These are phyloP conservation scores for Amphiprion percula DNA, from an alignment of 2,113 vertebrate species.

Conservation along the genomic window DNA sequence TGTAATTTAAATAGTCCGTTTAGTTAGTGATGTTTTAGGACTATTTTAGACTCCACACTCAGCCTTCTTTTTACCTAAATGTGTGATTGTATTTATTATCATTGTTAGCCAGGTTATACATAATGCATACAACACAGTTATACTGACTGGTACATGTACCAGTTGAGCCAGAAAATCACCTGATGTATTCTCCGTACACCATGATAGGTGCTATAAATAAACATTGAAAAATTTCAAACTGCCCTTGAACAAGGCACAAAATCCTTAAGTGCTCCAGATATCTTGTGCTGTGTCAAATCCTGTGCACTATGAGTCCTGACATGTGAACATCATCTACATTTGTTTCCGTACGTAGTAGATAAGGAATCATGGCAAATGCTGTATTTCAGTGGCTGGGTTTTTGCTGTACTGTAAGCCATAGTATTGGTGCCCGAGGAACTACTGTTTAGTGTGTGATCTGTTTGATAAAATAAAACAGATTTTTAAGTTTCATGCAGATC, in stretches of 20 bases:
- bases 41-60: not conserved
- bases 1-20: not conserved
- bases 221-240: slow-evolving; percentile 27
- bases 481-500: slow-evolving; percentile 23
- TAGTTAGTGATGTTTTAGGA: not conserved
- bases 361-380: slow-evolving; percentile 1
- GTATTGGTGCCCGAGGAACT: not conserved
- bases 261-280: slow-evolving; percentile 48
- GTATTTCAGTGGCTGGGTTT: slow-evolving; percentile 27
- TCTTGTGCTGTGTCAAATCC: slow-evolving; percentile 30
- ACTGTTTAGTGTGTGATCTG: not conserved
- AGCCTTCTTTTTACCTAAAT: not conserved
- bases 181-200: slow-evolving; percentile 27
- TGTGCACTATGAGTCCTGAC: slow-evolving; percentile 16
- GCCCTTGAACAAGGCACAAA: slow-evolving; percentile 33
- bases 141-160: slow-evolving; percentile 20
- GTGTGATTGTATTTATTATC: not conserved
- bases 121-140: slow-evolving; percentile 9
- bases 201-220: slow-evolving; percentile 47
- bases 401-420: slow-evolving; percentile 16
- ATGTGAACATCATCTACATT: slow-evolving; percentile 1
- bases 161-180: slow-evolving; percentile 18
- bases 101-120: slow-evolving; percentile 6
- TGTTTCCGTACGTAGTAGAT: slow-evolving; percentile 3
- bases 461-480: not conserved